Evolutionary conservation across 2,888 invertebrate species (phyloP), one percentile per base, ranked within the genome.

Genomic region (Tipula confusa): DNA sequence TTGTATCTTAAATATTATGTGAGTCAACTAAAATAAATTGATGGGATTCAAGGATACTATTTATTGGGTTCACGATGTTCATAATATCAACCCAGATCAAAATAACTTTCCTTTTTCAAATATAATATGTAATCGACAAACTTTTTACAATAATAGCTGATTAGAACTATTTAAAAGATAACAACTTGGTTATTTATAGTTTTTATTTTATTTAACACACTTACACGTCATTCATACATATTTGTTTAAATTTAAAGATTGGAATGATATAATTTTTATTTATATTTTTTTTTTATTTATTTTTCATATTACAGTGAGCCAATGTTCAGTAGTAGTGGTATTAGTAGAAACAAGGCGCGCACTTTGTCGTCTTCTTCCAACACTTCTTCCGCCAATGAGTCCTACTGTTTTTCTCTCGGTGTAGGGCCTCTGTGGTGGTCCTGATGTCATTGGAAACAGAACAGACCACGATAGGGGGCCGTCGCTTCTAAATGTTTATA

Each of bases 361-460:
- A 89, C 89, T 83, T 88, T 88, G 85, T 90, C 90, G 86, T 88
- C 89, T 86, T 89, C 89, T 85, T 93, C 93, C 88, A 89, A 92
- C 89, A 93, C 93, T 90, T 93, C 92, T 88, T 92, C 93, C 89
- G 93, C 93, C 91, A 93, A 93, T 91, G 93, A 93, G 89, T 93
- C 93, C 89, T 94, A 93, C 90, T 93, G 93, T 92, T 93, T 94
- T 92, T 94, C 97, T 95, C 96, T 98, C 95, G 97, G 97, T 91
- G 95, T 96, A 93, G 97, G 97, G 97, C 98, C 98, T 97, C 98
- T 96, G 98, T 98, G 90, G 90, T 98, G 97, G 96, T 98, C 98
- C 98, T 98, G 98, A 98, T 98, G 98, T 94, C 94, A 97, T 97
- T 95, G 96, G 87, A 88, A 87, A 89, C 89, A 90, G 90, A 90